Base-by-base conservation (phyloP, 1,140 invertebrate species). In the Plectus sambesii region DNA sequence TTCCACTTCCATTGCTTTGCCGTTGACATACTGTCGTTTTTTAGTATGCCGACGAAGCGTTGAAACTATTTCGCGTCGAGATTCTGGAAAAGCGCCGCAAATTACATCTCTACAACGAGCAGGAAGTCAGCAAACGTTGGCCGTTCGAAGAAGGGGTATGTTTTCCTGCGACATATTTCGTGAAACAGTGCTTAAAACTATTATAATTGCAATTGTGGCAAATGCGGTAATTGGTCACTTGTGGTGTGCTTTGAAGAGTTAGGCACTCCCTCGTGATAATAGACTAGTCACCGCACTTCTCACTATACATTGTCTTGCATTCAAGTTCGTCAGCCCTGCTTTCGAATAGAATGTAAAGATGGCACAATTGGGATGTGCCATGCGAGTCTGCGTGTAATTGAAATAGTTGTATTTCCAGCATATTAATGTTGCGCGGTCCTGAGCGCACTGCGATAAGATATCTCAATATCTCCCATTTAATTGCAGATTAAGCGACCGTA, bases 401-500 rank as follows among this genome's bases (percentile, higher is more conserved):
- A n/a, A n/a, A n/a, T n/a, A n/a, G n/a, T n/a, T n/a, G n/a, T n/a
- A n/a, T n/a, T n/a, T n/a, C n/a, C n/a, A n/a, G n/a, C n/a, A n/a
- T n/a, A n/a, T n/a, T n/a, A n/a, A n/a, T n/a, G n/a, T n/a, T n/a
- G n/a, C n/a, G n/a, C n/a, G n/a, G n/a, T n/a, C n/a, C n/a, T n/a
- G n/a, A n/a, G n/a, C n/a, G n/a, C n/a, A n/a, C n/a, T n/a, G n/a
- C n/a, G n/a, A n/a, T n/a, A n/a, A n/a, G n/a, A n/a, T n/a, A n/a
- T n/a, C n/a, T n/a, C n/a, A n/a, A n/a, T n/a, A n/a, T n/a, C n/a
- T n/a, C n/a, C n/a, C n/a, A n/a, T n/a, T n/a, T n/a, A n/a, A n/a
- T 53, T 58, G 8, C 46, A 90, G 85, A 96, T 98, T 41, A 93
- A 94, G 71, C 75, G 92, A 23, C 92, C 92, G 0, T 97, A 97